These are phyloP conservation scores for Drosophila antonietae DNA, from an alignment of 2,888 invertebrate genomes.

Conservation along the genomic window DNA sequence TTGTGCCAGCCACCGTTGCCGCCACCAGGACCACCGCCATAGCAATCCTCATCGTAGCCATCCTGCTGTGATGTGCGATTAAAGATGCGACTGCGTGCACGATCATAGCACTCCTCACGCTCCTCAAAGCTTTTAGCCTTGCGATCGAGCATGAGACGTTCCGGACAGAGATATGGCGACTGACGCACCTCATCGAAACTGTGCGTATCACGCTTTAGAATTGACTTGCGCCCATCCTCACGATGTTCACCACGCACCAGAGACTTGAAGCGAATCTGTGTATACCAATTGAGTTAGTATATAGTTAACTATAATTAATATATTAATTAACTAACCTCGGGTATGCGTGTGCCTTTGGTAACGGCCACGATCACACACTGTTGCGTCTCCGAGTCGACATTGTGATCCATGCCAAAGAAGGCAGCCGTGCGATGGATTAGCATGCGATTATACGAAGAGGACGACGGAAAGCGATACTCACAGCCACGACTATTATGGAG, in stretches of 20 bases:
- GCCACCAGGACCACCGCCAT: slow-evolving; percentile 52
- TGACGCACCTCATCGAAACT: slow-evolving; percentile 90
- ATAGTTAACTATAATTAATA: too few species aligned
- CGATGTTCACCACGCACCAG: slow-evolving; percentile 88
- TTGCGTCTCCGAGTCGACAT: slow-evolving; percentile 93
- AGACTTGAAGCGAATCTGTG: slow-evolving; percentile 88
- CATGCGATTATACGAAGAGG: slow-evolving; percentile 98
- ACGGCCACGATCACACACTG: slow-evolving; percentile 94
- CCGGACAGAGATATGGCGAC: slow-evolving; percentile 86
- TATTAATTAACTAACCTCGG: slow-evolving; percentile 75
- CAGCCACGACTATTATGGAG: slow-evolving; percentile 86
- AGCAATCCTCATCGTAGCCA: slow-evolving; percentile 69
- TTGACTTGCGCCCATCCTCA: slow-evolving; percentile 90
- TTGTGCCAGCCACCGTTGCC: slow-evolving; percentile 64
- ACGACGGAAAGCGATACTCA: slow-evolving; percentile 94
- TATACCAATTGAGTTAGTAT: not conserved
- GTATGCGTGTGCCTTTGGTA: slow-evolving; percentile 86
- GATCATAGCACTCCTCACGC: slow-evolving; percentile 94
- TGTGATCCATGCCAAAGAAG: slow-evolving; percentile 97
- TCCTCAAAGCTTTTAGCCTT: slow-evolving; percentile 95
- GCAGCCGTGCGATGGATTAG: slow-evolving; percentile 97
- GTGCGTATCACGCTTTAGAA: slow-evolving; percentile 92
- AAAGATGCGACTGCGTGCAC: slow-evolving; percentile 94
- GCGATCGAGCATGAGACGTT: slow-evolving; percentile 88
- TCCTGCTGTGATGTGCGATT: slow-evolving; percentile 78